Evolutionary conservation across 1,140 invertebrate species (phyloP).

Genomic region (Philotrypesis tridentata): DNA sequence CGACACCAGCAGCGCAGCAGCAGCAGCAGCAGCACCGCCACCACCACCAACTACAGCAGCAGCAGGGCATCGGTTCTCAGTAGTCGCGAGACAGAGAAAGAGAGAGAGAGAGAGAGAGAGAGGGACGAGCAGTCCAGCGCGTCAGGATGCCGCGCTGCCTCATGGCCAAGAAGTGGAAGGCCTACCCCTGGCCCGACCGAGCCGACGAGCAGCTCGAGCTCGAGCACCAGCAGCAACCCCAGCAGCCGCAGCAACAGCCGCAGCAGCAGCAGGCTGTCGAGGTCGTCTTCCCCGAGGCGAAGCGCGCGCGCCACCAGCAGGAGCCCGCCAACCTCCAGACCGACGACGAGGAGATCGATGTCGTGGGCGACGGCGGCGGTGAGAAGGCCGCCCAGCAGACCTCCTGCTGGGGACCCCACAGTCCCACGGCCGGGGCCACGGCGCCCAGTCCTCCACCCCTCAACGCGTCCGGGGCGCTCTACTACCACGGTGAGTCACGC

Average conservation of each 20-base stretch:
- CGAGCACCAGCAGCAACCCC: constrained; percentile 15
- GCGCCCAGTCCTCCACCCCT: constrained; percentile 83
- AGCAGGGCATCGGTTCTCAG: too few species aligned
- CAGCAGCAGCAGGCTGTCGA: constrained; percentile 11
- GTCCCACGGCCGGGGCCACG: constrained; percentile 82
- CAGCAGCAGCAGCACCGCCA: not conserved
- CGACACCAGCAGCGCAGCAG: not conserved
- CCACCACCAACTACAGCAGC: too few species aligned
- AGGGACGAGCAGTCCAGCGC: too few species aligned
- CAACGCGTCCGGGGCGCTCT: constrained; percentile 75
- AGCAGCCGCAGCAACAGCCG: constrained; percentile 24
- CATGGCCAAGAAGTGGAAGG: constrained; percentile 94
- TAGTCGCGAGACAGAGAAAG: too few species aligned
- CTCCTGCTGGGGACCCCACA: constrained; percentile 82
- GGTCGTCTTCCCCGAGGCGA: constrained; percentile 50
- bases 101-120: too few species aligned
- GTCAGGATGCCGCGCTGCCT: constrained; percentile 87
- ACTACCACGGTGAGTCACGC: constrained; percentile 78
- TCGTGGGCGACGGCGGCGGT: constrained; percentile 78
- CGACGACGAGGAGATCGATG: constrained; percentile 89
- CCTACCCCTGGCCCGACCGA: constrained; percentile 84
- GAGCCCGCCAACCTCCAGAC: constrained; percentile 59
- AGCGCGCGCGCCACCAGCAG: constrained; percentile 48
- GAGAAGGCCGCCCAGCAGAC: constrained; percentile 59
- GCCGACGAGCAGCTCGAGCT: constrained; percentile 70